phyloP scores from a whole-genome alignment of 1,140 invertebrate species.

The Drosophila nannoptera region DNA sequence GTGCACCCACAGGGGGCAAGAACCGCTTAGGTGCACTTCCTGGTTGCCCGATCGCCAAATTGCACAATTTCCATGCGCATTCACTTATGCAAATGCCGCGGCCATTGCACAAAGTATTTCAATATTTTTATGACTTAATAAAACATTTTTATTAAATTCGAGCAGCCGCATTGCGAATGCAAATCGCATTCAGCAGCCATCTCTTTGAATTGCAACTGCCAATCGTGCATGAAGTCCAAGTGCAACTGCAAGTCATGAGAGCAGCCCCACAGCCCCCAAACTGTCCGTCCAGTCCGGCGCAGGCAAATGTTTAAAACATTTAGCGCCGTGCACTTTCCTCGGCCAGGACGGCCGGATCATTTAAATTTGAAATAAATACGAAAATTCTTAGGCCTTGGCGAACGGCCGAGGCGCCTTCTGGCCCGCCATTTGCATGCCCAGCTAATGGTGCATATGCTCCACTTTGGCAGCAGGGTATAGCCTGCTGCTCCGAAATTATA shows the following conservation, averaged over 20 bases:
- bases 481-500: conserved; percentile 1
- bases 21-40: conserved; percentile 53
- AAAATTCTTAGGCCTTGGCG: conserved; percentile 23
- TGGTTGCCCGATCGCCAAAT: conserved; percentile 62
- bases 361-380: conserved; percentile 72
- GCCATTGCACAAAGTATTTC: conserved; percentile 59
- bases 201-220: conserved; percentile 76
- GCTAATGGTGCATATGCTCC: conserved; percentile 29
- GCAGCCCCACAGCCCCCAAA: conserved; percentile 13
- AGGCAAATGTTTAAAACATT: conserved; percentile 72
- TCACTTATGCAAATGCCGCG: conserved; percentile 67
- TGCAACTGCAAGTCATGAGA: conserved; percentile 20
- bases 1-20: conserved; percentile 37
- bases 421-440: background rate
- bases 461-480: conserved; percentile 13
- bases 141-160: conserved; percentile 77
- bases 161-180: conserved; percentile 69
- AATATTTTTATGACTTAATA: conserved; percentile 78
- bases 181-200: conserved; percentile 65
- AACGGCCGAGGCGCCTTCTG: conserved; percentile 18
- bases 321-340: conserved; percentile 70
- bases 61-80: conserved; percentile 72
- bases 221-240: conserved; percentile 70
- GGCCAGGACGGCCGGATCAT: conserved; percentile 63
- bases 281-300: conserved; percentile 23